Evolutionary conservation across 2,113 vertebrate genomes (phyloP).

Genomic region (Anhinga rufa): DNA sequence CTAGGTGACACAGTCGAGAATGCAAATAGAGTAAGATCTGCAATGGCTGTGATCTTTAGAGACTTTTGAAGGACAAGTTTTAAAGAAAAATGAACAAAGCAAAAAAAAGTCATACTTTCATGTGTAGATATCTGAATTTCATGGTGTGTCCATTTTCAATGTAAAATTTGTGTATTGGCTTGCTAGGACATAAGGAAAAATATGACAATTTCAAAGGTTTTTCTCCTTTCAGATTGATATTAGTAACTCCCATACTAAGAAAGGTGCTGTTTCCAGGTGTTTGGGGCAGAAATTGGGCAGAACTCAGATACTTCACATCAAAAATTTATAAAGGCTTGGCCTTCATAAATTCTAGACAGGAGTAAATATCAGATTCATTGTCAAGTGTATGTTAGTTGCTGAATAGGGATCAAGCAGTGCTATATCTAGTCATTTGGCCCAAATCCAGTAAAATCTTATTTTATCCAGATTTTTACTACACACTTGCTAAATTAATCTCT

Average conservation of each 20-base stretch:
- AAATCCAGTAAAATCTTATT: constrained; percentile 47
- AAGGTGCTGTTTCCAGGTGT: not conserved
- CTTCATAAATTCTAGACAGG: not conserved
- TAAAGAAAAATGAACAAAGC: not conserved
- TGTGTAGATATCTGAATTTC: not conserved
- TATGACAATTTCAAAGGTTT: not conserved
- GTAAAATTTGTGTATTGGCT: not conserved
- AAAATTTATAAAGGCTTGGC: not conserved
- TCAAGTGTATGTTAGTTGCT: not conserved
- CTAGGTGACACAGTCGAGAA: not conserved
- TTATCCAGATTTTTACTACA: constrained; percentile 57
- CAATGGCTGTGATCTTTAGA: not conserved
- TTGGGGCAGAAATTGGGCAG: not conserved
- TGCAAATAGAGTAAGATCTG: not conserved
- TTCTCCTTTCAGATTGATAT: not conserved
- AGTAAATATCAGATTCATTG: not conserved
- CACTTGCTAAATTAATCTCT: constrained; percentile 53
- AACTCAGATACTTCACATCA: not conserved
- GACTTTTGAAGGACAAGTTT: not conserved
- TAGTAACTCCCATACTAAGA: not conserved
- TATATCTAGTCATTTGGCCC: constrained; percentile 12
- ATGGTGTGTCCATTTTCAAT: not conserved
- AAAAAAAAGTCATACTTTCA: not conserved
- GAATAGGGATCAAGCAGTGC: not conserved
- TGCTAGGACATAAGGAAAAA: not conserved